Conservation (phyloP, 1,140 invertebrate species). For the Caenorhabditis remanei region DNA sequence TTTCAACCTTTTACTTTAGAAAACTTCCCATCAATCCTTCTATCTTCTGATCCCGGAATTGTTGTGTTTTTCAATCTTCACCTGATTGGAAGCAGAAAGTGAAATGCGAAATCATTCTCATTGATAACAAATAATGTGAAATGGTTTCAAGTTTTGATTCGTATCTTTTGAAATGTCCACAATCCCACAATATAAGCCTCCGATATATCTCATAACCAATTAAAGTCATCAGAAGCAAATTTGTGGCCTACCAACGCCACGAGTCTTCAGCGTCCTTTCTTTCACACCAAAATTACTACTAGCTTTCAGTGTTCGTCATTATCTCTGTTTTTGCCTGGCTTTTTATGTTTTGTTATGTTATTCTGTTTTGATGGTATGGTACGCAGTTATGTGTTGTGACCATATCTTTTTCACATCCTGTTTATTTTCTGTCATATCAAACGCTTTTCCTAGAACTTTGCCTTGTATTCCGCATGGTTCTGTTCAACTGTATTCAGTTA, state of each 20-base stretch:
- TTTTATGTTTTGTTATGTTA: conserved; percentile 43
- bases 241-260: conserved; percentile 25
- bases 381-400: conserved; percentile 5
- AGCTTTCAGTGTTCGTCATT: conserved; percentile 38
- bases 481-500: neutral
- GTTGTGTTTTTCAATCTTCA: neutral
- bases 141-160: conserved; percentile 50
- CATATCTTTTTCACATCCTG: conserved; percentile 1
- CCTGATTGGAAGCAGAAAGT: conserved; percentile 1
- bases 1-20: no score
- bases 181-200: conserved; percentile 44
- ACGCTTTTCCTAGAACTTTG: neutral
- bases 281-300: conserved; percentile 3
- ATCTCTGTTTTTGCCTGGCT: neutral
- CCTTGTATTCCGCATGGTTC: neutral
- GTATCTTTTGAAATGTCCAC: conserved; percentile 42
- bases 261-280: conserved; percentile 12
- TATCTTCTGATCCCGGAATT: neutral
- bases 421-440: neutral
- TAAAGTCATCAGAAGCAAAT: conserved; percentile 37
- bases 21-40: neutral
- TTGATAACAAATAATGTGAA: conserved; percentile 54
- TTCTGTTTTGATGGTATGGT: conserved; percentile 37
- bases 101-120: conserved; percentile 36
- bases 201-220: conserved; percentile 54